A percentile compares a stretch with the other conserved stretches of the same genome.
These are phyloP conservation scores for Maccullochella peelii DNA, from an alignment of 2,113 vertebrate genomes.

Conservation along the genomic window DNA sequence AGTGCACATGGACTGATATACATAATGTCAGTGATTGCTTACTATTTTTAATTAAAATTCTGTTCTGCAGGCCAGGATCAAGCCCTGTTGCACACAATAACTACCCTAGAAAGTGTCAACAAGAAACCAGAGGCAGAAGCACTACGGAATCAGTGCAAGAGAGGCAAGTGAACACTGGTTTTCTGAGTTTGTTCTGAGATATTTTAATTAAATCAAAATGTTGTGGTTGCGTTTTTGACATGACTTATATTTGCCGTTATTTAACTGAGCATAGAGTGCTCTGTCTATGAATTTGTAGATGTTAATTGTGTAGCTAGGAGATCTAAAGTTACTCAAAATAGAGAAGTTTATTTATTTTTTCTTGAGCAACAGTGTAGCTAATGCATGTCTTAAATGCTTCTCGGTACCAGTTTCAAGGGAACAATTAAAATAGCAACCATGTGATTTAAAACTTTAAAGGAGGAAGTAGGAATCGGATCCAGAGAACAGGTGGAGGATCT, in stretches of 20 bases:
- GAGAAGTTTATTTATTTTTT: background rate
- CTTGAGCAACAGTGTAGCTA: background rate
- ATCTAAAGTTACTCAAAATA: background rate
- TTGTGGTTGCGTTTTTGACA: background rate
- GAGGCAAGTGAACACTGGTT: constrained; percentile 60
- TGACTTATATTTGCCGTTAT: background rate
- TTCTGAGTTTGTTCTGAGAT: background rate
- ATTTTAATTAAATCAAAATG: background rate
- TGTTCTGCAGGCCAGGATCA: constrained; percentile 64
- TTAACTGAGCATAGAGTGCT: background rate
- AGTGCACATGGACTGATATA: background rate
- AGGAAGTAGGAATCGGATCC: background rate
- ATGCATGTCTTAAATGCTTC: background rate
- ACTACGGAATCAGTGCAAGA: constrained; percentile 60
- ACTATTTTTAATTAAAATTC: background rate
- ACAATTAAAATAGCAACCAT: background rate
- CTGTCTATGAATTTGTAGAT: background rate
- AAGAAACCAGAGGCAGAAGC: constrained; percentile 26
- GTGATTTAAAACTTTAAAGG: background rate
- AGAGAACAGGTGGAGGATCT: too few species aligned
- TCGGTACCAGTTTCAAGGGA: background rate
- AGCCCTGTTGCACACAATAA: constrained; percentile 60
- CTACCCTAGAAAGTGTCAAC: constrained; percentile 51
- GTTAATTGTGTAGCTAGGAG: too few species aligned
- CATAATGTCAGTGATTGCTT: background rate